phyloP scores from a whole-genome alignment of 2,113 vertebrate genomes.

The Chunga burmeisteri region DNA sequence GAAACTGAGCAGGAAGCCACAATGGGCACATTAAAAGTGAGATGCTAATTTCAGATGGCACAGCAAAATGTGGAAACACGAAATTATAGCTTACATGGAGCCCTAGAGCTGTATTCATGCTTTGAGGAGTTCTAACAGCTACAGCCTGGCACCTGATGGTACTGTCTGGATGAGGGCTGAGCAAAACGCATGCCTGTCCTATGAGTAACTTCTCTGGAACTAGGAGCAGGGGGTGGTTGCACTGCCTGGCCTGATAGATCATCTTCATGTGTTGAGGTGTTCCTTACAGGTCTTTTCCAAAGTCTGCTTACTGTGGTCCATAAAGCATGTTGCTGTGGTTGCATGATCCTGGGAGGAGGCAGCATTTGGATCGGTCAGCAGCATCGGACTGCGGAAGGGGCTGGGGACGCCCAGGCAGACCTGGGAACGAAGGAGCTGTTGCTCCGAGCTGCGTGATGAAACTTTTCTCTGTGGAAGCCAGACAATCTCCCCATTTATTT shows the following conservation, averaged over 20 bases:
- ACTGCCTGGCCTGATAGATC: background rate
- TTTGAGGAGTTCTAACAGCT: background rate
- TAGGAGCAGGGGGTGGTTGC: background rate
- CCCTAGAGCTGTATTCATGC: background rate
- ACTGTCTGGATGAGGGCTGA: background rate
- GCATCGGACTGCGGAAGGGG: background rate
- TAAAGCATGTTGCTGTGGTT: background rate
- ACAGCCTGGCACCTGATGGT: background rate
- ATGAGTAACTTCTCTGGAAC: background rate
- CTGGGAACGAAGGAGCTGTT: constrained; percentile 27
- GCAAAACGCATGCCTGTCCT: background rate
- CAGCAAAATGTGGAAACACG: background rate
- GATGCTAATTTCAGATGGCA: background rate
- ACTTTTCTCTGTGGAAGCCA: background rate
- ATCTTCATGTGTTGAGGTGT: background rate
- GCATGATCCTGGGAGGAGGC: background rate
- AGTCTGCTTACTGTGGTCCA: background rate
- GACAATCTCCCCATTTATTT: constrained; percentile 56
- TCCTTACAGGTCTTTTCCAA: background rate
- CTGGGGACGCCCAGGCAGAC: background rate
- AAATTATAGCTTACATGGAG: background rate
- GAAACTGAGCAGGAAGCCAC: background rate
- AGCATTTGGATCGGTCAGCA: background rate
- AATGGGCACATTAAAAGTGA: background rate
- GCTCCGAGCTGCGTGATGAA: background rate